These are phyloP conservation scores for Sarcophaga bullata DNA, from an alignment of 1,140 invertebrate genomes.

Conservation along the genomic window DNA sequence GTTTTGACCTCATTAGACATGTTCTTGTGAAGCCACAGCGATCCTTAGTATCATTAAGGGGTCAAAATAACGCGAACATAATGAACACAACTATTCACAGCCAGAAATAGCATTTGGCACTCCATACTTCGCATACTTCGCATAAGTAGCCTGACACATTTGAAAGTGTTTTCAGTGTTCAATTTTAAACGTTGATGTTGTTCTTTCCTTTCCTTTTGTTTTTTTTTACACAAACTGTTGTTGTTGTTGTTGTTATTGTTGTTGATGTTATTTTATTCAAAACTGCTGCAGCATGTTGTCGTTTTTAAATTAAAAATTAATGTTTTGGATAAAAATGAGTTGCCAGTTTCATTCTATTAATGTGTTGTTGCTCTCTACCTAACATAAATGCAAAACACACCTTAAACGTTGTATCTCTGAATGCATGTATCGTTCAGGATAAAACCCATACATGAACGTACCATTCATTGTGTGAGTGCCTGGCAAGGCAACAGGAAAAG, in stretches of 20 bases:
- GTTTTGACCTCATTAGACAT: too few relatives aligned
- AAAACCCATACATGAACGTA: neutral
- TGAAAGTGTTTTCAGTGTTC: neutral
- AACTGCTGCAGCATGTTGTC: constrained; percentile 32
- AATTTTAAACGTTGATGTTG: neutral
- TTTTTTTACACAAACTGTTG: constrained; percentile 1
- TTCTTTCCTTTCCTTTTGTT: neutral
- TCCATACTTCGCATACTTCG: too few relatives aligned
- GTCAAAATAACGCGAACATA: too few relatives aligned
- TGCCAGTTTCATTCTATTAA: constrained; percentile 8
- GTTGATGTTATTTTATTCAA: neutral
- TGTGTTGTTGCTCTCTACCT: too few relatives aligned
- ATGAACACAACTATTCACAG: too few relatives aligned
- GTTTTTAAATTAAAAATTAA: constrained; percentile 39
- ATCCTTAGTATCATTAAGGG: too few relatives aligned
- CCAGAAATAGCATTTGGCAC: too few relatives aligned
- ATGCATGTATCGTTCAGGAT: neutral
- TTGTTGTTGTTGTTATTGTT: neutral
- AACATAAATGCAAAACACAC: neutral
- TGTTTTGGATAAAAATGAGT: constrained; percentile 35
- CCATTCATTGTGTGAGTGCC: neutral
- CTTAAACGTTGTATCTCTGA: too few relatives aligned
- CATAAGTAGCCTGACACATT: too few relatives aligned
- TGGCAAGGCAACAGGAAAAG: neutral
- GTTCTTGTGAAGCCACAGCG: too few relatives aligned